Base-by-base conservation (phyloP, 30 jellyfish, hydroid and myxozoan genomes). In the Phacellophora camtschatica region DNA sequence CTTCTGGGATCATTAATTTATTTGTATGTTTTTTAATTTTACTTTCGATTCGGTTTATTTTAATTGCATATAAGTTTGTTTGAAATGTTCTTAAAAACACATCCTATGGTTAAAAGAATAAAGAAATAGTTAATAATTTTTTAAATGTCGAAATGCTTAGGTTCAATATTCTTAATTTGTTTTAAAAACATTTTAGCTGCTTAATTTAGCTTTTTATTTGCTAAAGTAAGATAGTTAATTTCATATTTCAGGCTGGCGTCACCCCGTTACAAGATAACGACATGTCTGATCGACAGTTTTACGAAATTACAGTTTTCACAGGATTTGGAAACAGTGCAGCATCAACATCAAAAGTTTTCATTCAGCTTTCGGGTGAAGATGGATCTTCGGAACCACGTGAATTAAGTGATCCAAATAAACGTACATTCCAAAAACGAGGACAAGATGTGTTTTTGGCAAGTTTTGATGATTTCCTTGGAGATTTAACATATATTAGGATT, bases 191-290 rank as follows among this genome's bases (percentile, higher is more conserved):
- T n/a, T n/a, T n/a, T n/a, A n/a, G n/a, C n/a, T n/a, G n/a, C n/a
- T n/a, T n/a, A n/a, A n/a, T n/a, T n/a, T n/a, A n/a, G n/a, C n/a
- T n/a, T n/a, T n/a, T n/a, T n/a, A n/a, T 20, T 58, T 32, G 73
- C 6, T 0, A 58, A 5, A 58, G 30, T 66, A 27, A 28, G 7
- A 4, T 18, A 8, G 29, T 2, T 16, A 3, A 6, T 10, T 37
- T n/a, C n/a, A n/a, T n/a, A n/a, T n/a, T 33, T 39, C 46, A 92
- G 98, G 98, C 98, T 43, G 98, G 98, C 30, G 98, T 92, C 8
- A 81, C 98, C 7, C 81, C 94, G 1, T 65, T 92, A 3, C 87
- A 59, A 39, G 98, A 92, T 61, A 92, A 92, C 84, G 96, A 92
- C 35, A 63, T 87, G 2, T 50, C 85, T 6, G 98, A 92, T 36